Base-by-base conservation (phyloP, 2,113 vertebrate species). In the Mirza zaza region DNA sequence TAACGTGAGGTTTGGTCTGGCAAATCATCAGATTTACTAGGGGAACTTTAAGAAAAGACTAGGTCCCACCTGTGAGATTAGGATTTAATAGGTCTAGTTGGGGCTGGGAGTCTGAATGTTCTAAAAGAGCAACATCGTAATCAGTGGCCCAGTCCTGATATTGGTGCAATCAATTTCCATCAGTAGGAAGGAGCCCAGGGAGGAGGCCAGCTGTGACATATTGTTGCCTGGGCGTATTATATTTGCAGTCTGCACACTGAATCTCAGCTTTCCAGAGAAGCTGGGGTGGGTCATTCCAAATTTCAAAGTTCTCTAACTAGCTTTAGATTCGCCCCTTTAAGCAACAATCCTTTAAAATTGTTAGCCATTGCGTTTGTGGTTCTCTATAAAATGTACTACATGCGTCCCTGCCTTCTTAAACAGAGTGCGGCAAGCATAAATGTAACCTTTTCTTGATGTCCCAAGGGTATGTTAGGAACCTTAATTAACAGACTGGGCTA, bases 381-480 rank as follows among this genome's bases (percentile, higher is more conserved):
- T 77, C 83, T 94, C 76, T 88, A 36, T 86, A 82, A 95, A 94
- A 86, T 65, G 76, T 39, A 50, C 81, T 71, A 70, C 65, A 27
- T 20, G 82, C 0, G 1, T 91, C 82, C 36, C 80, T 95, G 86
- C 39, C 42, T 95, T 93, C 92, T 95, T 61, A 95, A 91, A 83
- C 36, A 94, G 50, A 94, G 82, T 48, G 68, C 90, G 5, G 18
- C 65, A 36, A 95, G 83, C 87, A 93, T 94, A 94, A 97, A 96
- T 61, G 73, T 97, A 97, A 97, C 97, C 97, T 97, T 97, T 97
- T 55, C 90, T 81, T 94, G 90, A 87, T 92, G 76, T 96, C 96
- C 84, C 84, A 63, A 23, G 70, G 94, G 91, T 75, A 39, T 63
- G 76, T 84, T 93, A 90, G 79, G 57, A 95, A 81, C 84, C 48